Conservation (phyloP, 2,888 invertebrate species). For the Diarsia rubi region DNA sequence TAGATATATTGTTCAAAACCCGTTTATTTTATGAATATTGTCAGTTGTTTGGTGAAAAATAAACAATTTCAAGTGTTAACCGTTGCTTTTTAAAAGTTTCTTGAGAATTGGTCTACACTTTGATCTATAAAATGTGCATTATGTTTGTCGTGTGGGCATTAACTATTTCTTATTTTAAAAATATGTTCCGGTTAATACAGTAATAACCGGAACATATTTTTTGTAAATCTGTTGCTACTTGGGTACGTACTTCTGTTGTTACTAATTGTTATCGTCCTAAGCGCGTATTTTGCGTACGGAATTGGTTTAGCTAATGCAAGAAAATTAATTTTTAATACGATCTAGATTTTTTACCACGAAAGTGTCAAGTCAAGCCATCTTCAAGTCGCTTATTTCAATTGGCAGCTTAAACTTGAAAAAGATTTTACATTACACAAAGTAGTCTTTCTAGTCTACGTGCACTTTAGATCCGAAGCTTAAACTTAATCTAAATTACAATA, state of each 20-base stretch:
- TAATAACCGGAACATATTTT: too few species aligned
- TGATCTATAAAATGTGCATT: conserved; percentile 49
- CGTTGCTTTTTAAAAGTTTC: conserved; percentile 51
- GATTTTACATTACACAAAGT: neutral
- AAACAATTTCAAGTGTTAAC: conserved; percentile 33
- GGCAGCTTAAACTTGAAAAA: neutral
- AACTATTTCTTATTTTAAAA: conserved; percentile 14
- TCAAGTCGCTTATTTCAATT: neutral
- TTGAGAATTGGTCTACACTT: conserved; percentile 49
- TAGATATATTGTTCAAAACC: conserved; percentile 47
- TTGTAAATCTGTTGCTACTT: neutral
- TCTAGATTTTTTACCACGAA: neutral
- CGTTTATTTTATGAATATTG: conserved; percentile 56
- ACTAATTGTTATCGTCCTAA: neutral
- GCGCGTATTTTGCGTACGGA: neutral
- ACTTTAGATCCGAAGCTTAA: neutral
- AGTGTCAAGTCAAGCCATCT: neutral
- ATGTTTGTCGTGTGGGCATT: conserved; percentile 14
- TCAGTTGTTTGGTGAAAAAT: conserved; percentile 40
- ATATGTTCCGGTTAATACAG: neutral
- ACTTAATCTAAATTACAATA: neutral
- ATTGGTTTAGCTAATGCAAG: neutral
- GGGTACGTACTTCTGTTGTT: neutral
- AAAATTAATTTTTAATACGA: too few species aligned
- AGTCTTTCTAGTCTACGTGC: neutral